Evolutionary conservation across 2,797 vertebrate genomes (phyloP), one percentile per base, ranked within the genome.

Genomic region (Podarcis siculus): DNA sequence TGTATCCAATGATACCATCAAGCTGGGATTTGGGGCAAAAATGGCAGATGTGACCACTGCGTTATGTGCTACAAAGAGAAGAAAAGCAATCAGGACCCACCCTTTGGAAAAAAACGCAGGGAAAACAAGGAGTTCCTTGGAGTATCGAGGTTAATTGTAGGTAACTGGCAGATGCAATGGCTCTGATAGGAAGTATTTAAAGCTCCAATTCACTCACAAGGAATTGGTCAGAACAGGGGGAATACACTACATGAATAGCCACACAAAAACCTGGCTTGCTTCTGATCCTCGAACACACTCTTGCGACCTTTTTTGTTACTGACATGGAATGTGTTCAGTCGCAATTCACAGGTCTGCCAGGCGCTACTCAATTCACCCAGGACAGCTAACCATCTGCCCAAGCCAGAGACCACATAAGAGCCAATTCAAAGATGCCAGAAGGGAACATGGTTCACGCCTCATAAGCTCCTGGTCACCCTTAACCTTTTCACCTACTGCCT

Each of bases 11-110:
- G 98, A 98, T 64, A 99, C 97, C 91, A 99, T 99, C 91, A 99
- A 97, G 90, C 96, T 97, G 32, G 99, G 99, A 90, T 99, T 98
- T 12, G 99, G 99, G 73, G 99, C 98, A 94, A 99, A 99, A 91
- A 99, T 97, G 0, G 99, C 99, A 1, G 99, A 99, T 13, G 99
- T 99, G 94, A 99, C 99, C 71, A 99, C 99, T 12, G 99, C 99
- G 73, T 99, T 99, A 96, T 99, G 99, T 2, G 99, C 99, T 99
- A 88, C 86, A 88, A 92, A 93, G 92, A 90, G 89, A 58, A 67
- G 86, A 37, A 92, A 90, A 2, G 10, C 81, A 19, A 8, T n/a
- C 89, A 66, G 83, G 25, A 12, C 10, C 37, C 8, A 93, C 21
- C 90, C 86, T 71, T 87, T 55, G 49, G 67, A 94, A 89, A 45